These are phyloP conservation scores for Drosophila mimetica DNA, from an alignment of 2,888 invertebrate genomes.

Conservation along the genomic window DNA sequence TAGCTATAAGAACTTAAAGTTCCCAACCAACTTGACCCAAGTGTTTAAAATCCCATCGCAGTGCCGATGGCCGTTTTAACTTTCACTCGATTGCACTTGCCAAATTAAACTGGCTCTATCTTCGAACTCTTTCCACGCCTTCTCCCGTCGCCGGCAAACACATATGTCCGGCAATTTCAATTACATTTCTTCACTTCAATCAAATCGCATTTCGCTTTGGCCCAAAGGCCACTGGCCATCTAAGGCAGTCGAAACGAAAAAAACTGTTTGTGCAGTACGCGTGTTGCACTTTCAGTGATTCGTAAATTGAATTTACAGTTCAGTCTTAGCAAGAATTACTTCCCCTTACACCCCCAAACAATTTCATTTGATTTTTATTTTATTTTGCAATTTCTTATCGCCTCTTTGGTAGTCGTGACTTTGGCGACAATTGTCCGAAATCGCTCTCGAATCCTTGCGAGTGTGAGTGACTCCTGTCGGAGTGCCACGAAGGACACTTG, in stretches of 20 bases:
- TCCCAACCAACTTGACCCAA: background rate
- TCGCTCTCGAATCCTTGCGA: slow-evolving; percentile 32
- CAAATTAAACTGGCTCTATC: slow-evolving; percentile 26
- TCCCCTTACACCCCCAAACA: background rate
- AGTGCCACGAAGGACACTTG: slow-evolving; percentile 74
- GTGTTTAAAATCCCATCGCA: background rate
- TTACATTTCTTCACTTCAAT: slow-evolving; percentile 79
- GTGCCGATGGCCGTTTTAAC: slow-evolving; percentile 14
- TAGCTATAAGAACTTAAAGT: background rate
- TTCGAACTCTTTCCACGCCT: background rate
- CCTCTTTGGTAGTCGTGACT: slow-evolving; percentile 55
- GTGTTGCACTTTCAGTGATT: slow-evolving; percentile 71
- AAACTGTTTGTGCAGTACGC: slow-evolving; percentile 64
- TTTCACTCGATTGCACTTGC: slow-evolving; percentile 37
- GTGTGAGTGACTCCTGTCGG: slow-evolving; percentile 46
- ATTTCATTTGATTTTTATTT: slow-evolving; percentile 44
- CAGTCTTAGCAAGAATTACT: slow-evolving; percentile 10
- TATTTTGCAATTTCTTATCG: slow-evolving; percentile 73
- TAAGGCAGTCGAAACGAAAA: slow-evolving; percentile 7
- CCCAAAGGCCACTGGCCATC: slow-evolving; percentile 27
- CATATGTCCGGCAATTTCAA: slow-evolving; percentile 69
- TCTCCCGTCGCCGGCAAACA: slow-evolving; percentile 29
- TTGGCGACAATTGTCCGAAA: slow-evolving; percentile 66
- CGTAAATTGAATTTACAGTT: slow-evolving; percentile 78
- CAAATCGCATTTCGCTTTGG: slow-evolving; percentile 58